Conservation (phyloP, 2,797 vertebrate genomes). For the Botia almorhae region DNA sequence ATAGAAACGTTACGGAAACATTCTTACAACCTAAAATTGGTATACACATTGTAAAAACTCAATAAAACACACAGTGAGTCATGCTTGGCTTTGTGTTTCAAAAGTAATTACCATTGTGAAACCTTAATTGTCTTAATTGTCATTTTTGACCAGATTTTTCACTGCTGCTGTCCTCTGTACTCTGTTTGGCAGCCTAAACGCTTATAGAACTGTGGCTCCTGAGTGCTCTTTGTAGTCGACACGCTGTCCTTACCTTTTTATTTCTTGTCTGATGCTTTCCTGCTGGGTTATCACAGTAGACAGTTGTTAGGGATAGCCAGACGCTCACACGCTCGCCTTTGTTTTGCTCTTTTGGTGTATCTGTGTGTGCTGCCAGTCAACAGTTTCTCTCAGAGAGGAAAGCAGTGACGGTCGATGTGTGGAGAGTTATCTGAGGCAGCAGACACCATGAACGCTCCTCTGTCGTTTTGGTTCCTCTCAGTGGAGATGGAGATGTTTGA, state of each 20-base stretch:
- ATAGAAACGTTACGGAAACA: too few relatives aligned
- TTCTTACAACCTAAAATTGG: too few relatives aligned
- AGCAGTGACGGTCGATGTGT: constrained; percentile 9
- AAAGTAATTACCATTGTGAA: background rate
- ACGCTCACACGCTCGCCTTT: constrained; percentile 21
- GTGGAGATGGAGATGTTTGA: background rate
- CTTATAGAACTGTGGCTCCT: background rate
- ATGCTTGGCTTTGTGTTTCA: background rate
- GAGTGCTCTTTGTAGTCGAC: constrained; percentile 4
- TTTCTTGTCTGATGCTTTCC: constrained; percentile 7
- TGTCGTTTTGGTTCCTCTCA: background rate
- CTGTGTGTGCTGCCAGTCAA: constrained; percentile 26
- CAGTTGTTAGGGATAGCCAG: constrained; percentile 42
- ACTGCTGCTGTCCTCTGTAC: background rate
- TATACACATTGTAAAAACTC: background rate
- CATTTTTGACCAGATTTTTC: constrained; percentile 10
- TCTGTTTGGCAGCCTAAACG: background rate
- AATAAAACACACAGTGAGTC: background rate
- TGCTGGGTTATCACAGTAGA: constrained; percentile 50
- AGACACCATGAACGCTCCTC: constrained; percentile 5
- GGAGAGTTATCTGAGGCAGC: constrained; percentile 38
- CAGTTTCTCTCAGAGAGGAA: constrained; percentile 25
- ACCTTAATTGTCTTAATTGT: background rate
- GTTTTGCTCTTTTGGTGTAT: constrained; percentile 27
- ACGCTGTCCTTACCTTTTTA: constrained; percentile 10